Evolutionary conservation across 2,888 invertebrate species (phyloP).

Genomic region (Melanostoma scalare): DNA sequence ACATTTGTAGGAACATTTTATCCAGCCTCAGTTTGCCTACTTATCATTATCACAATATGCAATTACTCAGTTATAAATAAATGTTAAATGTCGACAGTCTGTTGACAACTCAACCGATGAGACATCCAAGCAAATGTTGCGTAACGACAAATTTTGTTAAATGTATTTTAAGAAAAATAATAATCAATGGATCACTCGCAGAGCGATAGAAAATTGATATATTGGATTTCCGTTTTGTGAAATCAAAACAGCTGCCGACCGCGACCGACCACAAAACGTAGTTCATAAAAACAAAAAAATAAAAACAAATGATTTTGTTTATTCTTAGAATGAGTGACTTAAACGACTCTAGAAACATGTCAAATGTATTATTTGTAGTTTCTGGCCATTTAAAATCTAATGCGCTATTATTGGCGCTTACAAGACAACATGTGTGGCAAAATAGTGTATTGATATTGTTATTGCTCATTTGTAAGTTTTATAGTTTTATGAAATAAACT

Average conservation of each 20-base stretch:
- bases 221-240: background rate
- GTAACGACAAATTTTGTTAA: slow-evolving; percentile 25
- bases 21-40: no score
- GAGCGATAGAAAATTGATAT: background rate
- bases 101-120: slow-evolving; percentile 3
- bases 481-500: no score
- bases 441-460: no score
- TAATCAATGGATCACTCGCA: slow-evolving; percentile 3
- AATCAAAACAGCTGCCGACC: background rate
- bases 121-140: slow-evolving; percentile 23
- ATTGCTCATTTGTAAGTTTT: no score
- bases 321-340: no score
- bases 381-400: no score
- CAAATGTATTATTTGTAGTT: no score
- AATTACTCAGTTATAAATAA: background rate
- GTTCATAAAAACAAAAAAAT: slow-evolving; percentile 3
- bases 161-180: background rate
- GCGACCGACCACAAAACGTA: background rate
- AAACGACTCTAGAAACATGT: no score
- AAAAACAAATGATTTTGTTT: background rate
- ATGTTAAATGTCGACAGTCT: background rate
- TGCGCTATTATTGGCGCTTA: no score
- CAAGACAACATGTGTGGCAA: no score
- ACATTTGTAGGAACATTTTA: no score
- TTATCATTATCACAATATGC: no score